Percentiles rank a stretch among this genome's conserved stretches.
These are phyloP conservation scores for Chrysopilus asiliformis DNA, from an alignment of 2,888 invertebrate species.

Conservation along the genomic window DNA sequence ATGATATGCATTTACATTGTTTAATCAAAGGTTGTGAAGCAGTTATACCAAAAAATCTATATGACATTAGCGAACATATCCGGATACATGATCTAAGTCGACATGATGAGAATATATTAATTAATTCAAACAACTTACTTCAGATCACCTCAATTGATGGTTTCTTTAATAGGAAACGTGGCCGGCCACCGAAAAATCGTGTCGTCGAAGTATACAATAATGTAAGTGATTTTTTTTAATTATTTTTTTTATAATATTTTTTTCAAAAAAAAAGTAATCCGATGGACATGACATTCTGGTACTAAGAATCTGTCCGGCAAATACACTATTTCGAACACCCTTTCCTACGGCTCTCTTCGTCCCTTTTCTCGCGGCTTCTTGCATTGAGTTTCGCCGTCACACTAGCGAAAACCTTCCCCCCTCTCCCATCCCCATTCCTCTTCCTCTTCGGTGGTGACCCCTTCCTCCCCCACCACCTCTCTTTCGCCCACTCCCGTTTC, in stretches of 20 bases:
- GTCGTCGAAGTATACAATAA: slow-evolving; percentile 84
- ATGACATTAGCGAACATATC: slow-evolving; percentile 19
- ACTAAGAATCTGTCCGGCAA: too few relatives aligned
- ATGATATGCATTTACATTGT: slow-evolving; percentile 19
- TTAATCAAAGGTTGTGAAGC: slow-evolving; percentile 19
- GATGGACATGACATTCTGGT: too few relatives aligned
- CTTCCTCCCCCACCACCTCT: too few relatives aligned
- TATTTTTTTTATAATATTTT: not conserved
- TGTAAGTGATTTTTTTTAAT: slow-evolving; percentile 38
- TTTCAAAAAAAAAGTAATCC: too few relatives aligned
- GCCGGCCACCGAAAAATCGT: slow-evolving; percentile 92
- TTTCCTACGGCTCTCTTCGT: too few relatives aligned
- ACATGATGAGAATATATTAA: slow-evolving; percentile 12
- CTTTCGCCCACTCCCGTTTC: too few relatives aligned
- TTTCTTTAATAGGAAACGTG: slow-evolving; percentile 83
- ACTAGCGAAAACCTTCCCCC: too few relatives aligned
- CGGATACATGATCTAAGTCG: slow-evolving; percentile 13
- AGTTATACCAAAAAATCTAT: slow-evolving; percentile 16
- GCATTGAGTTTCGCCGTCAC: too few relatives aligned
- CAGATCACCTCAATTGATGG: slow-evolving; percentile 65
- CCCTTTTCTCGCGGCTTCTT: too few relatives aligned
- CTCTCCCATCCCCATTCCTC: too few relatives aligned
- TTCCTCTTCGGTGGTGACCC: too few relatives aligned
- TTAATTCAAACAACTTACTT: slow-evolving; percentile 20
- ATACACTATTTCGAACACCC: too few relatives aligned